Conservation (phyloP, 1,140 invertebrate genomes). For the Trachymyrmex septentrionalis region DNA sequence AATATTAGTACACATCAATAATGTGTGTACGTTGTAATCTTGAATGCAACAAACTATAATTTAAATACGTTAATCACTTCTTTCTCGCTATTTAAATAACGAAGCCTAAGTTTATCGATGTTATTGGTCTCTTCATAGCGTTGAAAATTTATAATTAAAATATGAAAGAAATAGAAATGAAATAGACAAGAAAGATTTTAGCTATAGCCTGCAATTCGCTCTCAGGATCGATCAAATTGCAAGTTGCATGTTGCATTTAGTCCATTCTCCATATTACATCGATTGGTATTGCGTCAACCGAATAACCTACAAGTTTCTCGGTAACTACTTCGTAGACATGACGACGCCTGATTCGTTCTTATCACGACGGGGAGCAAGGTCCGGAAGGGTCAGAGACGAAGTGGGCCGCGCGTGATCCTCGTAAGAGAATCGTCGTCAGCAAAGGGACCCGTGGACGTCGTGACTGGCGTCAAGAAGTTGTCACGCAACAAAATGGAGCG, state of each 20-base stretch:
- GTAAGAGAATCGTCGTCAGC: conserved; percentile 51
- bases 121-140: not conserved
- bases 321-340: conserved; percentile 23
- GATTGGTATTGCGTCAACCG: not conserved
- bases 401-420: conserved; percentile 59
- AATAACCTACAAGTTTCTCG: conserved; percentile 16
- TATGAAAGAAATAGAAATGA: not conserved
- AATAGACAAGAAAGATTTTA: not conserved
- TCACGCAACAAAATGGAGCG: conserved; percentile 11
- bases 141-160: not conserved
- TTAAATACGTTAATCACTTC: not conserved
- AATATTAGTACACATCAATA: too few species aligned
- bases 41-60: not conserved
- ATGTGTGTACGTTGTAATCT: not conserved
- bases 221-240: not conserved
- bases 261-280: conserved; percentile 3
- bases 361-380: conserved; percentile 2
- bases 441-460: conserved; percentile 49
- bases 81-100: not conserved
- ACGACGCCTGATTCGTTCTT: not conserved
- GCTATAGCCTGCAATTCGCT: not conserved
- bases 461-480: conserved; percentile 46
- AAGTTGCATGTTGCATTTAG: not conserved
- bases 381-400: conserved; percentile 29
- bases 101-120: not conserved